A percentile compares a stretch with the other conserved stretches of the same genome.
Conservation (phyloP, 2,797 vertebrate species). For the Heliangelus exortis region DNA sequence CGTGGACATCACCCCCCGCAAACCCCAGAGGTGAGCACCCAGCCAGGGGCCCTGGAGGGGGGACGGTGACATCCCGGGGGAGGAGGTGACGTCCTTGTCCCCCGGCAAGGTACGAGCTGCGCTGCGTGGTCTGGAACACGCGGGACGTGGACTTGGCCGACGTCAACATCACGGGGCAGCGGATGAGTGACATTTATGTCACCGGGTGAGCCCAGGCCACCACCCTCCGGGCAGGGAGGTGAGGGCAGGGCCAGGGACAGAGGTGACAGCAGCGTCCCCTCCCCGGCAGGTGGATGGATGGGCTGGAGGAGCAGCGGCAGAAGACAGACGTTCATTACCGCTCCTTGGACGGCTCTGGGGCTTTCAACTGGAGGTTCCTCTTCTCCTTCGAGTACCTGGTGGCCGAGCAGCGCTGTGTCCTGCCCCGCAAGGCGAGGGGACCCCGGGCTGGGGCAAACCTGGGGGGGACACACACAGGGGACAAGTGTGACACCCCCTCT, state of each 20-base stretch:
- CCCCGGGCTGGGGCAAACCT: not conserved
- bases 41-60: fast-evolving
- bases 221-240: fast-evolving
- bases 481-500: fast-evolving
- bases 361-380: conserved; percentile 81
- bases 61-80: fast-evolving
- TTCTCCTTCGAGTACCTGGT: conserved; percentile 75
- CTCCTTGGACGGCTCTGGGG: conserved; percentile 56
- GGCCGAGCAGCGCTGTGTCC: conserved; percentile 63
- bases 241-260: fast-evolving
- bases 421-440: conserved; percentile 64
- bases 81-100: not conserved
- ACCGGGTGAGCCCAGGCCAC: conserved; percentile 58
- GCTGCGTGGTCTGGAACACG: conserved; percentile 78
- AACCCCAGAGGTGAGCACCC: conserved; percentile 69
- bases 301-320: conserved; percentile 74
- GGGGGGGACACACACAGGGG: not conserved
- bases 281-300: conserved; percentile 75
- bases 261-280: not conserved
- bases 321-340: conserved; percentile 78
- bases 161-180: conserved; percentile 46
- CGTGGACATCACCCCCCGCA: conserved; percentile 70
- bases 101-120: conserved; percentile 69
- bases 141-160: conserved; percentile 54
- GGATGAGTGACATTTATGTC: conserved; percentile 78